Conservation (phyloP, 2,113 vertebrate genomes). For the Anolis carolinensis region DNA sequence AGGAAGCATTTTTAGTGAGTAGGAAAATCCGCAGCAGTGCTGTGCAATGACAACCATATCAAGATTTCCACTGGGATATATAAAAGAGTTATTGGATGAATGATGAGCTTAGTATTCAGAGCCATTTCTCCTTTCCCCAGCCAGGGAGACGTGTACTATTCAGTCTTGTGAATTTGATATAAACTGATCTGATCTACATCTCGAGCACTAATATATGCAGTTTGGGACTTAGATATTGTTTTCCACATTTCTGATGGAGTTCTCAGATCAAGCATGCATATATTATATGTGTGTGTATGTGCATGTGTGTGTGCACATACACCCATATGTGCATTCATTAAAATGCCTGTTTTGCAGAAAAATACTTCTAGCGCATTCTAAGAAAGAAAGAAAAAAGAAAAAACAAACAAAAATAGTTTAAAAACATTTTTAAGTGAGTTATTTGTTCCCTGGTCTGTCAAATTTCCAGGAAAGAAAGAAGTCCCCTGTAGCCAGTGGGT, state of each 20-base stretch:
- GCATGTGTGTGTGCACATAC: too few relatives aligned
- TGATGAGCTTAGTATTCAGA: neutral
- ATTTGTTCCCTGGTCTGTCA: too few relatives aligned
- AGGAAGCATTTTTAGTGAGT: neutral
- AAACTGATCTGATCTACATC: neutral
- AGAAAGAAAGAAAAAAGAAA: neutral
- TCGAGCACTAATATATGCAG: neutral
- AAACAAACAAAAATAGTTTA: neutral
- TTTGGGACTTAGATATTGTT: neutral
- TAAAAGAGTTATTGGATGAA: neutral
- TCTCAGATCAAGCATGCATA: neutral
- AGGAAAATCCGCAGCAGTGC: neutral
- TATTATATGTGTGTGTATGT: too few relatives aligned
- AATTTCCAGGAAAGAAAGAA: too few relatives aligned
- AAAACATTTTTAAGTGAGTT: neutral
- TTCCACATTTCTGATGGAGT: neutral
- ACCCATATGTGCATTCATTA: neutral
- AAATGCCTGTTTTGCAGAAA: neutral
- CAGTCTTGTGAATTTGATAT: neutral
- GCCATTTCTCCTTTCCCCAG: neutral
- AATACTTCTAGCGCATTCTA: neutral
- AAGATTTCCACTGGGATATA: neutral
- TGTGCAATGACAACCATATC: neutral
- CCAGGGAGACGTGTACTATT: neutral
- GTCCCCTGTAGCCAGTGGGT: too few relatives aligned